Base-by-base conservation (phyloP, 2,113 vertebrate species). In the Platysternon megacephalum region DNA sequence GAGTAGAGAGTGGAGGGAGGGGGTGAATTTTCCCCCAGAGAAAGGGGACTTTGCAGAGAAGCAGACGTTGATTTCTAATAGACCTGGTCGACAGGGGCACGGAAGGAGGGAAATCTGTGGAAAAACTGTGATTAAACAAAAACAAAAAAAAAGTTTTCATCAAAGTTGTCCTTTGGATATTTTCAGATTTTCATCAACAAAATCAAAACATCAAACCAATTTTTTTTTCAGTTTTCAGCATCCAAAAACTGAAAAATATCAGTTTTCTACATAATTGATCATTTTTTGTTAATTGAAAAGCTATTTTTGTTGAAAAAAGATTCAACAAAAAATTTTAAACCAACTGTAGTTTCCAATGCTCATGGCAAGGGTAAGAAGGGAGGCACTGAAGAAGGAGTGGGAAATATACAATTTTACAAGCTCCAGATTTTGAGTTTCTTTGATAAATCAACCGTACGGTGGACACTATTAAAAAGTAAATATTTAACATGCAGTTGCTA, bases 121-220 rank as follows among this genome's bases (percentile, higher is more conserved):
- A 24, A 42, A 74, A 74, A 19, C 35, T n/a, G 32, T 4, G 17
- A 68, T 68, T 58, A 79, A 56, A 16, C 51, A 2, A 85, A 80
- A 53, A 1, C 28, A 84, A 29, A 6, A 28, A 29, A 29, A 58
- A 17, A 65, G 14, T 82, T 68, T 84, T 19, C 49, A 22, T 49
- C 3, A 68, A 91, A 87, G 72, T 2, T 79, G 6, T n/a, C 0
- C 42, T 39, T 6, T 74, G 9, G 9, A 32, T 76, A 1, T 86
- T 93, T 79, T 65, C 61, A 79, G 24, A 26, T 84, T 78, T 89
- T 81, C 3, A 28, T n/a, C 52, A 53, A 42, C 8, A n/a, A 61
- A 72, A 10, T 0, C 61, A 82, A 87, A 53, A 1, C 22, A 9
- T 1, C 0, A 84, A 2, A 9, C 9, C 0, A 35, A 29, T 1